Conservation (phyloP, 2,888 invertebrate species). For the Lithosia quadra region DNA sequence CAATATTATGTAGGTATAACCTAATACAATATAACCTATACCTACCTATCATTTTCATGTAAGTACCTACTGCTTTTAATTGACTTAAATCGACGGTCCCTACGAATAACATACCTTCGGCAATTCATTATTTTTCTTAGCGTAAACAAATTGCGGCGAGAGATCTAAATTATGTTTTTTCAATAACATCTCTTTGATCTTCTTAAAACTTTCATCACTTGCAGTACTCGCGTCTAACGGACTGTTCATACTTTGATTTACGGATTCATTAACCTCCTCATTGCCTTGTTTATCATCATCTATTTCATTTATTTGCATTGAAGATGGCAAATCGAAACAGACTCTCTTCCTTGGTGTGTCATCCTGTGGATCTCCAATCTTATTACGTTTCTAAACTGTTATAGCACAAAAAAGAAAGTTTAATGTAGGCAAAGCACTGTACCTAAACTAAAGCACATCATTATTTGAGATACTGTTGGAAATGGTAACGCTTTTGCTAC, state of each 20-base stretch:
- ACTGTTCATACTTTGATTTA: conserved; percentile 56
- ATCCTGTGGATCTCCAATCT: conserved; percentile 46
- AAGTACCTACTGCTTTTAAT: too few relatives aligned
- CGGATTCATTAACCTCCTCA: conserved; percentile 38
- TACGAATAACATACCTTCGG: conserved; percentile 52
- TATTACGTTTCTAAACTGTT: neutral
- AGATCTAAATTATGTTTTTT: conserved; percentile 74
- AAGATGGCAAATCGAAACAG: conserved; percentile 60
- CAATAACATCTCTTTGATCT: conserved; percentile 70
- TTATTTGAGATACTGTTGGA: neutral
- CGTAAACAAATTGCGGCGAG: conserved; percentile 77
- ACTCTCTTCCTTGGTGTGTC: conserved; percentile 61
- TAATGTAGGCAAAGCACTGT: neutral
- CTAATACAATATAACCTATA: too few relatives aligned
- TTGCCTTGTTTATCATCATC: conserved; percentile 37
- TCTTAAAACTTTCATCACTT: conserved; percentile 64
- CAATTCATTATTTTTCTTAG: conserved; percentile 59
- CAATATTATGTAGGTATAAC: too few relatives aligned
- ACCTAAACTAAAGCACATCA: too few relatives aligned
- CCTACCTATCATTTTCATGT: too few relatives aligned
- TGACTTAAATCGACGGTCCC: neutral
- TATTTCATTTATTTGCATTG: conserved; percentile 50
- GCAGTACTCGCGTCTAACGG: conserved; percentile 57
- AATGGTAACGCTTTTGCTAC: too few relatives aligned
- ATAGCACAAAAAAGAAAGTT: neutral